Conservation (phyloP, 1,140 invertebrate species). For the Diorhabda elongata region DNA sequence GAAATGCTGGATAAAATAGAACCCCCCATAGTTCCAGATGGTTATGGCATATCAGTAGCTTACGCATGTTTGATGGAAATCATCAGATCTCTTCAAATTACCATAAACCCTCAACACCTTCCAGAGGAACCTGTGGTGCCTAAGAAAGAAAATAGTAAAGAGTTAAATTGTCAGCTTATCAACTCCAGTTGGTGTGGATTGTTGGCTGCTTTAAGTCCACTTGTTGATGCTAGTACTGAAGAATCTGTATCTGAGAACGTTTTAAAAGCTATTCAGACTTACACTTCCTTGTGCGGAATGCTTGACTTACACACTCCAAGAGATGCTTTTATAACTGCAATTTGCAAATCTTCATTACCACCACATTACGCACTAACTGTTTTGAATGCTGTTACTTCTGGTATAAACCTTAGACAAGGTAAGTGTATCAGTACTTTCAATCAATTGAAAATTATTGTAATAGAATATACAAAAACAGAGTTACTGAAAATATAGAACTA, state of each 20-base stretch:
- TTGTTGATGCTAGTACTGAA: slow-evolving; percentile 94
- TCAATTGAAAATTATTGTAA: no score
- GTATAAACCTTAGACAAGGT: slow-evolving; percentile 46
- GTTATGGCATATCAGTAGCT: slow-evolving; percentile 92
- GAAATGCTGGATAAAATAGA: slow-evolving; percentile 95
- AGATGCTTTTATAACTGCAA: slow-evolving; percentile 89
- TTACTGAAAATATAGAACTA: no score
- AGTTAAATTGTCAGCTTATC: slow-evolving; percentile 72
- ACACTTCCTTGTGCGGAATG: slow-evolving; percentile 74
- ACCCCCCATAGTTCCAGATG: slow-evolving; percentile 87
- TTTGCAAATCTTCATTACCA: slow-evolving; percentile 92
- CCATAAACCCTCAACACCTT: slow-evolving; percentile 56
- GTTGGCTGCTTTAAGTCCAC: slow-evolving; percentile 81
- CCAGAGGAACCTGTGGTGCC: slow-evolving; percentile 36
- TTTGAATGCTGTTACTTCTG: slow-evolving; percentile 61
- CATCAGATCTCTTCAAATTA: slow-evolving; percentile 71
- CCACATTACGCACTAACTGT: slow-evolving; percentile 91
- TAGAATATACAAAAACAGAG: no score
- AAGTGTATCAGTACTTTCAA: not conserved
- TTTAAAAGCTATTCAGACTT: slow-evolving; percentile 84
- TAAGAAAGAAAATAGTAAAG: slow-evolving; percentile 50
- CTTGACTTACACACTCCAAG: slow-evolving; percentile 69
- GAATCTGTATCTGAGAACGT: slow-evolving; percentile 86
- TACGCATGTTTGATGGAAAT: slow-evolving; percentile 90
- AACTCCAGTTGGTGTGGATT: slow-evolving; percentile 95